Base-by-base conservation (phyloP, 2,113 vertebrate genomes). In the Zosterops hypoxanthus region DNA sequence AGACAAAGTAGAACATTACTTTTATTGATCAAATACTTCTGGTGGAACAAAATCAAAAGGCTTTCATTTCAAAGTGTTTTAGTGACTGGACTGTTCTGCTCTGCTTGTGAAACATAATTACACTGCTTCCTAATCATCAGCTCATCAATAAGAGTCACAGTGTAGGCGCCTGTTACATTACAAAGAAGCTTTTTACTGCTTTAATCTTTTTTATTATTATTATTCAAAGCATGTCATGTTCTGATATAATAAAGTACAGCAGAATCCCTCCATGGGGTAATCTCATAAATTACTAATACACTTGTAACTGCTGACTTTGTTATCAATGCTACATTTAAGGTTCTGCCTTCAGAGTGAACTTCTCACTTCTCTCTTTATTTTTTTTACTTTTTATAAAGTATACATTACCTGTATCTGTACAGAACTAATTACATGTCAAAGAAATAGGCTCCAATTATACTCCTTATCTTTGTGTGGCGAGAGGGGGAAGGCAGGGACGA, bases 201-300 rank as follows among this genome's bases (percentile, higher is more conserved):
- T 98, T 98, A 98, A 98, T 98, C 98, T 98, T 97, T 96, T 87
- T 98, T 97, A 86, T 96, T 92, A 94, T 92, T 97, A 79, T 93
- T 94, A 92, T 91, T 96, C 95, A 97, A 95, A 97, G 96, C 97
- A 97, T 97, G 97, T 96, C 94, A 91, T 97, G 97, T 98, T 96
- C 97, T 97, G 87, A 96, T 95, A 96, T 79, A 97, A 97, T 97
- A 98, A 97, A 97, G 94, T 88, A 93, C 97, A 95, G 75, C 89
- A 88, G 63, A 78, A 86, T 82, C 73, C 82, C 76, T 89, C 79
- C 14, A 7, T 64, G 96, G 85, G 77, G 60, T 83, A 91, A 96
- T 94, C 88, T 86, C 95, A 92, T 96, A 94, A 97, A 97, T 97
- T 95, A 97, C 82, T 81, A 96, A 96, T 96, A 96, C 47, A 75